Conservation (phyloP, 2,113 vertebrate species). For the Anseranas semipalmata region DNA sequence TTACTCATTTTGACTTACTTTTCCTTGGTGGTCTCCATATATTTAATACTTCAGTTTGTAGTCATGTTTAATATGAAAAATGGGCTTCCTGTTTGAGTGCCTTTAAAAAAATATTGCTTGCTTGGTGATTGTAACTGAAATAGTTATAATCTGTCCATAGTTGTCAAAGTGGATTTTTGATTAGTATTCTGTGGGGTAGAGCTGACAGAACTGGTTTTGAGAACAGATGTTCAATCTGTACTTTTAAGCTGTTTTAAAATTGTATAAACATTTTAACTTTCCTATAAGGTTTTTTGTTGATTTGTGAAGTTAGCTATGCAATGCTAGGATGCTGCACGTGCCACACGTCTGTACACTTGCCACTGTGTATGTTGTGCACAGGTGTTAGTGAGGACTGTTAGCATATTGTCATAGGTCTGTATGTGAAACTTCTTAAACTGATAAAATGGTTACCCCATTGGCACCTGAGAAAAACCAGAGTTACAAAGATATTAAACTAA, state of each 20-base stretch:
- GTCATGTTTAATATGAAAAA: background rate
- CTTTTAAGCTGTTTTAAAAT: background rate
- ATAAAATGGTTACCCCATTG: background rate
- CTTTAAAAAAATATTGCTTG: background rate
- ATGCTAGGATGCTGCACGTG: background rate
- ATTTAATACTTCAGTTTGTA: background rate
- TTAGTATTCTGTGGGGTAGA: background rate
- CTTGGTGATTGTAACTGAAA: background rate
- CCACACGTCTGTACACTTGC: background rate
- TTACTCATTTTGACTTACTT: background rate
- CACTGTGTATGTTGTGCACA: background rate
- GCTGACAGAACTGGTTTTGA: background rate
- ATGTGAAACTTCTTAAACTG: background rate
- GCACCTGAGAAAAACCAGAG: background rate
- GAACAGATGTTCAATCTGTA: background rate
- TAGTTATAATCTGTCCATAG: background rate
- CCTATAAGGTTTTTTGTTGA: background rate
- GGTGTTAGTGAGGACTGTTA: background rate
- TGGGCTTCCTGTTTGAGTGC: background rate
- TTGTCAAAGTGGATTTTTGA: background rate
- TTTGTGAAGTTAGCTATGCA: background rate
- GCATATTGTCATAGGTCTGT: background rate
- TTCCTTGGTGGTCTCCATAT: background rate
- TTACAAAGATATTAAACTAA: background rate
- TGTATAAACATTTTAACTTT: background rate